A percentile compares a stretch with the other conserved stretches of the same genome.
These are phyloP conservation scores for Euplagia quadripunctaria DNA, from an alignment of 2,888 invertebrate species.

Conservation along the genomic window DNA sequence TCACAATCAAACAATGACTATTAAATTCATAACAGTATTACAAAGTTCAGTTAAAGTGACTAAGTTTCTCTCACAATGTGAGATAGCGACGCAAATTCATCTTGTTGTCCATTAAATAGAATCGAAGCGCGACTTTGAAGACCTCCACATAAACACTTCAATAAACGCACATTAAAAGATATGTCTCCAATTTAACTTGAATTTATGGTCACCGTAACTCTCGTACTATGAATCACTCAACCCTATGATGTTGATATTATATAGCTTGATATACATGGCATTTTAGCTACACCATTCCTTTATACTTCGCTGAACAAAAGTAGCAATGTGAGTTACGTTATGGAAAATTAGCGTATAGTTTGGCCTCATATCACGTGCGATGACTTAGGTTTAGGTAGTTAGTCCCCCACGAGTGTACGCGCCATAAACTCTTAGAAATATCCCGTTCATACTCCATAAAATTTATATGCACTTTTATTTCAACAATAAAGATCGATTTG, in stretches of 20 bases:
- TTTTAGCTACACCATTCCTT: background rate
- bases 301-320: background rate
- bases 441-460: slow-evolving; percentile 85
- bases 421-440: slow-evolving; percentile 81
- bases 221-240: slow-evolving; percentile 50
- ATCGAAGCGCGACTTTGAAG: slow-evolving; percentile 62
- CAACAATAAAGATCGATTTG: slow-evolving; percentile 83
- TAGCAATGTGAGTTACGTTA: slow-evolving; percentile 14
- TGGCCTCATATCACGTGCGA: slow-evolving; percentile 29
- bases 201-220: slow-evolving; percentile 81
- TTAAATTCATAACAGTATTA: slow-evolving; percentile 32
- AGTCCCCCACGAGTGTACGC: slow-evolving; percentile 73
- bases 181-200: slow-evolving; percentile 83
- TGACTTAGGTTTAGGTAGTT: slow-evolving; percentile 65
- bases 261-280: slow-evolving; percentile 30
- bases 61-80: slow-evolving; percentile 34
- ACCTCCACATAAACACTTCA: slow-evolving; percentile 80
- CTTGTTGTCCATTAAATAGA: slow-evolving; percentile 64
- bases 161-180: slow-evolving; percentile 83
- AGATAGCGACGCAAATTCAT: slow-evolving; percentile 60
- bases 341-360: slow-evolving; percentile 25
- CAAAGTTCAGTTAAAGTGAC: slow-evolving; percentile 30
- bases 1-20: slow-evolving; percentile 18
- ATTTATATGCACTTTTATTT: slow-evolving; percentile 86
- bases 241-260: slow-evolving; percentile 22